Percentiles rank a stretch among this genome's conserved stretches.
These are phyloP conservation scores for Montifringilla adamsi DNA, from an alignment of 2,113 vertebrate species.

Conservation along the genomic window DNA sequence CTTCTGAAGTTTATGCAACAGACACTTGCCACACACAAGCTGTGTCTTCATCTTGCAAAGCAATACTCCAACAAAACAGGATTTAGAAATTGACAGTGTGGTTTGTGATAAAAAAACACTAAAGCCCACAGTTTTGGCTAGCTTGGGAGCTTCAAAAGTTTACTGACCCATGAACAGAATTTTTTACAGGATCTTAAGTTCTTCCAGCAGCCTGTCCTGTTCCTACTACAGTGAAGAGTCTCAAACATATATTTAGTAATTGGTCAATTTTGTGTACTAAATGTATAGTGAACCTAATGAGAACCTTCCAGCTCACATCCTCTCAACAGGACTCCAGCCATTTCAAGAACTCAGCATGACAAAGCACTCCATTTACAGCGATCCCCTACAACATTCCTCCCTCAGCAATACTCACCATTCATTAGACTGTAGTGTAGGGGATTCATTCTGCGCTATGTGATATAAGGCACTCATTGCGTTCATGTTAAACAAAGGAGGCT, in stretches of 20 bases:
- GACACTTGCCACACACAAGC: not conserved
- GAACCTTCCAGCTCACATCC: slow-evolving; percentile 50
- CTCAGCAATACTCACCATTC: slow-evolving; percentile 89
- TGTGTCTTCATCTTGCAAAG: not conserved
- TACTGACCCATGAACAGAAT: not conserved
- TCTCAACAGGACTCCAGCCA: slow-evolving; percentile 40
- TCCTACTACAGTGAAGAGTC: not conserved
- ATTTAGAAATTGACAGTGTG: not conserved
- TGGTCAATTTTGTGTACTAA: not conserved
- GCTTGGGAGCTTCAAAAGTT: not conserved
- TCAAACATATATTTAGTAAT: not conserved
- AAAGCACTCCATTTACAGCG: slow-evolving; percentile 56
- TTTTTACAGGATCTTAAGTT: not conserved
- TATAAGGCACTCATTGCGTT: slow-evolving; percentile 99
- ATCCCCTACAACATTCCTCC: slow-evolving; percentile 33
- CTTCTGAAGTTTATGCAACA: not conserved
- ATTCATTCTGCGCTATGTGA: slow-evolving; percentile 99
- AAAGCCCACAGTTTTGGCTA: not conserved
- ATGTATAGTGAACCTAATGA: not conserved
- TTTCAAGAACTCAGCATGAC: slow-evolving; percentile 41
- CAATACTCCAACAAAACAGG: not conserved
- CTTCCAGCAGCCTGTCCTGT: not conserved
- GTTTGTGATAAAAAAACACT: slow-evolving; percentile 3
- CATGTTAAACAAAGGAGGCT: slow-evolving; percentile 99
- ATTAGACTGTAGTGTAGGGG: slow-evolving; percentile 92